Evolutionary conservation across 2,888 invertebrate species (phyloP), one percentile per base, ranked within the genome.

Genomic region (Cephus rjabovi): DNA sequence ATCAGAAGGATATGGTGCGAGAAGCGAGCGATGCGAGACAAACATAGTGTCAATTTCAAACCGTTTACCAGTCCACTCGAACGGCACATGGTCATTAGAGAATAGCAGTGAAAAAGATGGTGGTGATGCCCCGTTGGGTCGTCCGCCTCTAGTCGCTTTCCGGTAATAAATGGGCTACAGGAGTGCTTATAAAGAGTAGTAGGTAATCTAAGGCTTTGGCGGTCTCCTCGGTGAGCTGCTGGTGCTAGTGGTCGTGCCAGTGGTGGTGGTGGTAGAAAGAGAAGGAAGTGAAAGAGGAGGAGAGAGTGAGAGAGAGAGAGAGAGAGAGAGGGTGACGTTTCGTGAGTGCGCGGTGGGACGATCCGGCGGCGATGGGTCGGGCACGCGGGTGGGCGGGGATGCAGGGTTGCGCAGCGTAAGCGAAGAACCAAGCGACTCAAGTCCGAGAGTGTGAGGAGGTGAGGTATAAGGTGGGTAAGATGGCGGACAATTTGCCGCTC

Each of bases 401-500:
- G 68, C 73, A 77, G 74, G 83, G 82, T 15, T 40, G 40, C 40
- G 40, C 15, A 15, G 40, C 40, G 15, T 40, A 15, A 15, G 40
- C 40, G 40, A 40, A 40, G 40, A 40, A 40, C 40, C 40, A 40
- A 40, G 40, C 40, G 15, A 40, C 40, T 40, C 40, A 40, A 40
- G 40, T 40, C 40, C 79, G 83, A 84, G 83, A 85, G 89, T 88
- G 88, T 87, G 87, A 89, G 89, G 87, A 89, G 89, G 88, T 90
- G 89, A 90, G 88, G 90, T 90, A 91, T 90, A 90, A 91, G 91
- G 91, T 91, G 89, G 90, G 87, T 91, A 91, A 91, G 91, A 91
- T 91, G 91, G 91, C 91, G 91, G 91, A 90, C 91, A 91, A 91
- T 91, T 91, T 91, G 90, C 91, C 91, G 90, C 90, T 91, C 91